These are phyloP conservation scores for Sylvietta virens DNA, from an alignment of 2,113 vertebrate species.

Conservation along the genomic window DNA sequence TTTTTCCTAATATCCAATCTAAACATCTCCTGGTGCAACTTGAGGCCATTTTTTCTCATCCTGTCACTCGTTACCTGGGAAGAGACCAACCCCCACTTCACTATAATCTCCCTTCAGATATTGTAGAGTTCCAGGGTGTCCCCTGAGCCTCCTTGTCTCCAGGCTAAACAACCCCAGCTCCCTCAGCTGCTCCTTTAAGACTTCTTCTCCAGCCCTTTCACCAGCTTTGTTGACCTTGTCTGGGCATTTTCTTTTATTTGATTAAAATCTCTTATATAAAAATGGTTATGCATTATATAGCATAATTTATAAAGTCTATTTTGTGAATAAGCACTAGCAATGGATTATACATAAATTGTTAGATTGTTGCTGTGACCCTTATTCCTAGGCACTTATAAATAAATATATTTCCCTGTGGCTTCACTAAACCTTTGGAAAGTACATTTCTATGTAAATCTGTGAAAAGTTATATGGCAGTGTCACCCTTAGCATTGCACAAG, in stretches of 20 bases:
- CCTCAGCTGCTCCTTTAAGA: not conserved
- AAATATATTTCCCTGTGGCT: slow-evolving; percentile 3
- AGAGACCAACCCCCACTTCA: not conserved
- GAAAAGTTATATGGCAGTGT: not conserved
- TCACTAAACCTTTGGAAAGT: slow-evolving; percentile 19
- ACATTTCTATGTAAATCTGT: slow-evolving; percentile 17
- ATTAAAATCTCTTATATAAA: not conserved
- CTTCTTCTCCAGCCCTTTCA: not conserved
- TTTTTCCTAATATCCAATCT: not conserved
- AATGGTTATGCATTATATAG: not conserved
- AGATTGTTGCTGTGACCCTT: not conserved
- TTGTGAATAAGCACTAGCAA: not conserved
- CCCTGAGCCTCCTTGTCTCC: not conserved
- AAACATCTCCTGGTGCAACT: not conserved
- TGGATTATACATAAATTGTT: not conserved
- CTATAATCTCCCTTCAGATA: not conserved
- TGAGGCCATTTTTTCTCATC: not conserved
- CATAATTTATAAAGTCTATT: not conserved
- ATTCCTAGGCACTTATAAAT: not conserved
- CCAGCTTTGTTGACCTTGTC: not conserved
- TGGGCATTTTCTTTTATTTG: not conserved
- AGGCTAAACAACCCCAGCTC: not conserved
- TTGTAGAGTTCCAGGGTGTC: not conserved
- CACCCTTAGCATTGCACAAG: not conserved
- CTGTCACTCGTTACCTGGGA: not conserved